Percentiles rank a stretch among this genome's conserved stretches.
phyloP scores from a whole-genome alignment of 2,797 vertebrate genomes.

The Crenichthys baileyi region DNA sequence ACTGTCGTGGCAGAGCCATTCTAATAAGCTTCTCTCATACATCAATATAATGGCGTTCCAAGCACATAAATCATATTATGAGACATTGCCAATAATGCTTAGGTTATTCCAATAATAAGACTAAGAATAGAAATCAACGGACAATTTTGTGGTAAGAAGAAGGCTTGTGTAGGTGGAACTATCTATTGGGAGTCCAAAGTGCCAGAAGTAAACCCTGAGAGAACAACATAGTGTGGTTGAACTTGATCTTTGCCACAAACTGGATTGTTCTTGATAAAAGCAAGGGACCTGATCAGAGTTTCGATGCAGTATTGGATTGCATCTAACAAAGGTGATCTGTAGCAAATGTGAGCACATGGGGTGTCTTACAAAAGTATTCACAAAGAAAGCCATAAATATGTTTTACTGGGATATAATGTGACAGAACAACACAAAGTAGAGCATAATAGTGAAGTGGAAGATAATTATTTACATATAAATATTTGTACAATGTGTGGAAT shows the following conservation, averaged over 20 bases:
- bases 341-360: slow-evolving; percentile 6
- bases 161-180: slow-evolving; percentile 1
- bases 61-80: slow-evolving; percentile 61
- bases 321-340: slow-evolving; percentile 29
- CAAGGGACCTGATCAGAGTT: background rate
- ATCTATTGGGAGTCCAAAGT: slow-evolving; percentile 10
- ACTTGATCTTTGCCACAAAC: slow-evolving; percentile 20
- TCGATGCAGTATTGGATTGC: slow-evolving; percentile 7
- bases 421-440: background rate
- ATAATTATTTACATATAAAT: background rate
- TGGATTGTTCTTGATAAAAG: slow-evolving; percentile 2
- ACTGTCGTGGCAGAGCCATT: slow-evolving; percentile 65
- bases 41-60: slow-evolving; percentile 54
- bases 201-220: slow-evolving; percentile 9
- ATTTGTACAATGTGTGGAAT: background rate
- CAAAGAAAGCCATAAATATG: background rate
- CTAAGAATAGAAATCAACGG: slow-evolving; percentile 46
- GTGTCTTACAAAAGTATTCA: background rate
- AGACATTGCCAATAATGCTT: slow-evolving; percentile 68
- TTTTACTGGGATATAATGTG: background rate
- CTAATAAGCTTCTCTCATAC: slow-evolving; percentile 73
- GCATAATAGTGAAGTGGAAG: background rate
- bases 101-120: slow-evolving; percentile 59
- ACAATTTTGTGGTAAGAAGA: slow-evolving; percentile 49
- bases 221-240: slow-evolving; percentile 4